Percentiles rank a stretch among this genome's conserved stretches.
phyloP scores from a whole-genome alignment of 2,113 vertebrate species.

The Chionodraco myersi region DNA sequence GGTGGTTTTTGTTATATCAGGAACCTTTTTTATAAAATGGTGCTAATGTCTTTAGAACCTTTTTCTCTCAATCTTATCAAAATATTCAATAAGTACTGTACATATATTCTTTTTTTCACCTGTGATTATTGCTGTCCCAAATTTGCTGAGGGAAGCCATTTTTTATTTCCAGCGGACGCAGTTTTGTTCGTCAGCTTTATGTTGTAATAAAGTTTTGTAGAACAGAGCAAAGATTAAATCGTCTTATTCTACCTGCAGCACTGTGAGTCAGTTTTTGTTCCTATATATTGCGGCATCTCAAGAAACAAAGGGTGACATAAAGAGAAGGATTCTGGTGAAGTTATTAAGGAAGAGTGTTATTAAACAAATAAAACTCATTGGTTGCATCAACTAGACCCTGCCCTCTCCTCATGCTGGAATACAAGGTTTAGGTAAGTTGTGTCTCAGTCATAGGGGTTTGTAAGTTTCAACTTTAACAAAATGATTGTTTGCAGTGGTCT shows the following conservation, averaged over 20 bases:
- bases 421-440: no score
- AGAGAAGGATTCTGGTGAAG: neutral
- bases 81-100: slow-evolving; percentile 39
- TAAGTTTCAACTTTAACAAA: no score
- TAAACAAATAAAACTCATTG: neutral
- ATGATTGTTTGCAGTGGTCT: neutral
- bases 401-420: neutral
- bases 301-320: neutral
- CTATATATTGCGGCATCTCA: neutral
- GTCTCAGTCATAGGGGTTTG: no score
- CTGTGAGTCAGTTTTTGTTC: slow-evolving; percentile 12
- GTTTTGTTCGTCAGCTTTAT: slow-evolving; percentile 84
- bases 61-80: slow-evolving; percentile 24
- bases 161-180: slow-evolving; percentile 64
- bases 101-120: slow-evolving; percentile 37
- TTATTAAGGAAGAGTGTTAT: neutral
- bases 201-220: slow-evolving; percentile 85
- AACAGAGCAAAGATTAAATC: slow-evolving; percentile 80
- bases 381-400: neutral
- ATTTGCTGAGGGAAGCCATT: slow-evolving; percentile 39
- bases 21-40: slow-evolving; percentile 64
- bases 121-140: slow-evolving; percentile 29
- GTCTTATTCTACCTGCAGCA: slow-evolving; percentile 47
- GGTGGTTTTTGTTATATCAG: slow-evolving; percentile 21
- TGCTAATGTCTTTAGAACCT: slow-evolving; percentile 63